phyloP scores from a whole-genome alignment of 2,113 vertebrate genomes.

The Gallinago paraguaiae region DNA sequence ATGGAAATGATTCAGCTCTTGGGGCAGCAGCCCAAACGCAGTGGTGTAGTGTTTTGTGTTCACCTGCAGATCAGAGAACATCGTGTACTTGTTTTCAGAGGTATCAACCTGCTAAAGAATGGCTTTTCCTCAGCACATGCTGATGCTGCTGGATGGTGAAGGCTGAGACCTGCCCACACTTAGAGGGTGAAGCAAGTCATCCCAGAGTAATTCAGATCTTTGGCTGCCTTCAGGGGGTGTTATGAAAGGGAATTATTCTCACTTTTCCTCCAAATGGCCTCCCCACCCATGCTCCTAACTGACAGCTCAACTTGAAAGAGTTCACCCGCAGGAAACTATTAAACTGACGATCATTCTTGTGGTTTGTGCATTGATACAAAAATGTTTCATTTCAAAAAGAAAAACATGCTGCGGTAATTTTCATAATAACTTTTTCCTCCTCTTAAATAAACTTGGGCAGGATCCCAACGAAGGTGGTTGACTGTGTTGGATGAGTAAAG shows the following conservation, averaged over 20 bases:
- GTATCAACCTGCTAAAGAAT: not conserved
- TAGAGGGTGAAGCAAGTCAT: not conserved
- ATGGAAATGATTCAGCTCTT: not conserved
- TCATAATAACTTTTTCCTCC: constrained; percentile 71
- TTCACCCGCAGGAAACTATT: constrained; percentile 74
- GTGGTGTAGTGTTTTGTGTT: not conserved
- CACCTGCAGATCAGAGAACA: constrained; percentile 23
- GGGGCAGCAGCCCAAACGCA: not conserved
- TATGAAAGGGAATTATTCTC: constrained; percentile 31
- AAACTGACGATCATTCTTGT: constrained; percentile 77
- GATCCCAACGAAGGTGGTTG: constrained; percentile 66
- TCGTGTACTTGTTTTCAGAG: not conserved
- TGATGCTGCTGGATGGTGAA: not conserved
- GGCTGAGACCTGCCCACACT: not conserved
- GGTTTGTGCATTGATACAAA: constrained; percentile 74
- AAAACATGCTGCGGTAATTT: constrained; percentile 65
- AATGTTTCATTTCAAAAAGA: constrained; percentile 47
- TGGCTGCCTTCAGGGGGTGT: constrained; percentile 22
- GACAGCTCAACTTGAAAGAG: constrained; percentile 73
- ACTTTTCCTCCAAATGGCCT: constrained; percentile 11
- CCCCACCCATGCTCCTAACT: constrained; percentile 53
- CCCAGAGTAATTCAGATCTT: not conserved
- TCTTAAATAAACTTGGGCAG: constrained; percentile 76
- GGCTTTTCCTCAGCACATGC: not conserved
- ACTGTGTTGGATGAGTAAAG: constrained; percentile 35